phyloP scores from a whole-genome alignment of 2,888 invertebrate genomes.

The Drepana falcataria region DNA sequence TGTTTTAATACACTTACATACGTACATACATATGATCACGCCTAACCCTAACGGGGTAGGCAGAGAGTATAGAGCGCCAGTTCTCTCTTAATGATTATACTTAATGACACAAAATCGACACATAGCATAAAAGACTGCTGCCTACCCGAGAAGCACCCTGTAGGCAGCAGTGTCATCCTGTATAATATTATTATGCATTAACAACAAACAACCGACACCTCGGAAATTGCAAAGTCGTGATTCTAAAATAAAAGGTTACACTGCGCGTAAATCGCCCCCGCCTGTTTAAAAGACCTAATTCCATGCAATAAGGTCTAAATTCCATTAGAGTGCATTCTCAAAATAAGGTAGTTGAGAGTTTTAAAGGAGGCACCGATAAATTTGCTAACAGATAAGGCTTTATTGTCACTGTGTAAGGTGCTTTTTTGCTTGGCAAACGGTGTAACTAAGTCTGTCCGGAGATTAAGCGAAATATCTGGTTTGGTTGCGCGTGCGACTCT shows the following conservation, averaged over 20 bases:
- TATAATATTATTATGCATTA: too few species aligned
- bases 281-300: slow-evolving; percentile 2
- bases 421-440: slow-evolving; percentile 8
- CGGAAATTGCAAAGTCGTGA: slow-evolving; percentile 42
- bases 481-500: slow-evolving; percentile 23
- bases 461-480: slow-evolving; percentile 38
- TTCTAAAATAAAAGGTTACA: slow-evolving; percentile 37
- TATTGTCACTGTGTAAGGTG: slow-evolving; percentile 6
- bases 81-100: too few species aligned
- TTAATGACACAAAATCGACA: too few species aligned
- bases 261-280: slow-evolving; percentile 10
- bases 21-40: too few species aligned
- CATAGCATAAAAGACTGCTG: too few species aligned
- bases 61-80: too few species aligned
- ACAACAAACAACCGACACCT: slow-evolving; percentile 25
- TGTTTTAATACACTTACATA: too few species aligned
- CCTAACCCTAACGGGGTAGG: too few species aligned
- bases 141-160: too few species aligned
- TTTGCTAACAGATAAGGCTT: slow-evolving; percentile 2
- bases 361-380: slow-evolving; percentile 7
- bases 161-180: too few species aligned
- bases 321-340: neutral
- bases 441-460: slow-evolving; percentile 19
- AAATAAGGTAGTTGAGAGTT: neutral
- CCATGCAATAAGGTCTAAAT: slow-evolving; percentile 5